A percentile compares a stretch with the other conserved stretches of the same genome.
These are phyloP conservation scores for Oncorhynchus nerka DNA, from an alignment of 2,113 vertebrate species.

Conservation along the genomic window DNA sequence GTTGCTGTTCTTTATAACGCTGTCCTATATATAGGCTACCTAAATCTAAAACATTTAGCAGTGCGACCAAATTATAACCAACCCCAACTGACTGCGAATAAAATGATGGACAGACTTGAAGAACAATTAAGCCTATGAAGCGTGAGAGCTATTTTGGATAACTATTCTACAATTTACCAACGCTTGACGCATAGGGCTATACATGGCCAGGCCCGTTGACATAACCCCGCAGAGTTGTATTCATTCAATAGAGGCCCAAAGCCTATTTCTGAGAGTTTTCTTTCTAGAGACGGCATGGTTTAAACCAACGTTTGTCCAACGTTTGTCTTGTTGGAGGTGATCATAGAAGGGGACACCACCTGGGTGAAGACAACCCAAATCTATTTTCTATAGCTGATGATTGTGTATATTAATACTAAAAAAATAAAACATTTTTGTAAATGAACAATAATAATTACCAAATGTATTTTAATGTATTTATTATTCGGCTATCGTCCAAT, in stretches of 20 bases:
- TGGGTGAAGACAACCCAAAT: constrained; percentile 27
- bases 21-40: too few relatives aligned
- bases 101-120: too few relatives aligned
- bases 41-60: too few relatives aligned
- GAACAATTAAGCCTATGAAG: too few relatives aligned
- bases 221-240: background rate
- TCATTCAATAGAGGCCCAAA: background rate
- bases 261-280: background rate
- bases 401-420: background rate
- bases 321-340: constrained; percentile 62
- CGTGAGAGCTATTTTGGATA: too few relatives aligned
- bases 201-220: background rate
- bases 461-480: background rate
- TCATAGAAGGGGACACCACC: constrained; percentile 63
- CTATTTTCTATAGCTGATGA: background rate
- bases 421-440: too few relatives aligned
- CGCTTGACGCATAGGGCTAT: background rate
- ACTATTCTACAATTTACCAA: too few relatives aligned
- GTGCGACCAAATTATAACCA: too few relatives aligned
- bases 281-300: constrained; percentile 24
- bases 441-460: too few relatives aligned
- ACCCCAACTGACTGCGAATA: too few relatives aligned
- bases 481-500: background rate
- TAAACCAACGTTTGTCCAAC: constrained; percentile 59
- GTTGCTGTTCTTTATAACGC: too few relatives aligned